Evolutionary conservation across 2,888 invertebrate species (phyloP).

Genomic region (Cataglyphis livida): DNA sequence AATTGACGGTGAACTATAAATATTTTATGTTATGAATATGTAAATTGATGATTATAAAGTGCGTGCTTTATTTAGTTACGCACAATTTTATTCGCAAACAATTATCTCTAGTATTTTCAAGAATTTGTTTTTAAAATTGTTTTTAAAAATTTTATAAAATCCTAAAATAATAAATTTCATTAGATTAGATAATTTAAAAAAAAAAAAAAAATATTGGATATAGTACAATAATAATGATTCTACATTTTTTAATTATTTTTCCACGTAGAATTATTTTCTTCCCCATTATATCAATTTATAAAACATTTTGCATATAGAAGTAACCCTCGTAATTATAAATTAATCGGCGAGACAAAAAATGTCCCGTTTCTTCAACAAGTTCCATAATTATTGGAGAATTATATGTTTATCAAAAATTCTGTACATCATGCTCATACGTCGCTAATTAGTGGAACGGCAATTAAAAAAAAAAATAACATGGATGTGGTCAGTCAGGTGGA

Average conservation of each 20-base stretch:
- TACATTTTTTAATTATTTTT: neutral
- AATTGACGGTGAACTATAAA: slow-evolving; percentile 8
- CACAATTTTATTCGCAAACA: neutral
- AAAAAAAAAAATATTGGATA: neutral
- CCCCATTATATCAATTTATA: neutral
- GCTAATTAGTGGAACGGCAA: slow-evolving; percentile 30
- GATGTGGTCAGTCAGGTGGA: slow-evolving; percentile 56
- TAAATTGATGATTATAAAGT: slow-evolving; percentile 27
- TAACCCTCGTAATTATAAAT: neutral
- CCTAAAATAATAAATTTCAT: neutral
- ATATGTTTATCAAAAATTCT: slow-evolving; percentile 27
- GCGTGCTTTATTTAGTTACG: no score
- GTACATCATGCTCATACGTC: neutral
- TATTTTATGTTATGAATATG: slow-evolving; percentile 48
- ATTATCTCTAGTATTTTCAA: neutral
- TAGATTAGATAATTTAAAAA: neutral
- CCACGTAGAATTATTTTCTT: neutral
- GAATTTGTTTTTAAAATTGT: neutral
- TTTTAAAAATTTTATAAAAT: neutral
- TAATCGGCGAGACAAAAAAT: neutral
- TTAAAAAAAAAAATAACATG: slow-evolving; percentile 5
- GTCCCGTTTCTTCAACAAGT: neutral
- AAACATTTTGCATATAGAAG: neutral
- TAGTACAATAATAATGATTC: neutral
- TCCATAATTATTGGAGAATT: neutral